Base-by-base conservation (phyloP, 2,113 vertebrate genomes). In the Mormyrus lacerda region DNA sequence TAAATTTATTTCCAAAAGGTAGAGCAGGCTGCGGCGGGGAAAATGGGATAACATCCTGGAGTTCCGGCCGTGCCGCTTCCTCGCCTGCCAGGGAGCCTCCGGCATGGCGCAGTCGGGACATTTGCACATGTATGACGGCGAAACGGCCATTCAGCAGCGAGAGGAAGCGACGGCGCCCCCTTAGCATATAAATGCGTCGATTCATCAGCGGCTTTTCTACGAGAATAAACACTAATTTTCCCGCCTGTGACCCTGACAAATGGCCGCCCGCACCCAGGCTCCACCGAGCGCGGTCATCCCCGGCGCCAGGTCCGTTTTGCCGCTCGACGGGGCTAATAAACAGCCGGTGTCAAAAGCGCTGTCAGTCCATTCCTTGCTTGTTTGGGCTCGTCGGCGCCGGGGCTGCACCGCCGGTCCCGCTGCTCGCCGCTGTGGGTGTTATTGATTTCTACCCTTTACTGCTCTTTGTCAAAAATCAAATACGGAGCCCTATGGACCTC, bases 381-480 rank as follows among this genome's bases (percentile, higher is more conserved):
- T 97, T 98, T 97, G 97, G 94, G 97, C 96, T 97, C 97, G 97
- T 97, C 96, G 92, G 94, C 93, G 79, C 94, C 90, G 92, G 93
- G 91, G 85, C 90, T 39, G 44, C 85, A 88, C 94, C 91, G 94
- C 95, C 94, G 95, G 89, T 93, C 91, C 94, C 92, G 93, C 85
- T 11, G 95, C 97, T 95, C 93, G 94, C 95, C 95, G 93, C 90
- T 94, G 95, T 96, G 97, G 94, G 96, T 96, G 96, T 96, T 98
- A 99, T 99, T 97, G 98, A 99, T 99, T 98, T 97, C 97, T 97
- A 96, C 95, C 97, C 85, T 95, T 95, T 95, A 94, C 94, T 96
- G 97, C 97, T 98, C 97, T 99, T 98, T 97, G 97, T 99, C 98
- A 99, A 99, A 98, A 98, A 99, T 99, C 98, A 98, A 97, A 99